These are phyloP conservation scores for Alcedo atthis DNA, from an alignment of 2,797 vertebrate genomes.

Conservation along the genomic window DNA sequence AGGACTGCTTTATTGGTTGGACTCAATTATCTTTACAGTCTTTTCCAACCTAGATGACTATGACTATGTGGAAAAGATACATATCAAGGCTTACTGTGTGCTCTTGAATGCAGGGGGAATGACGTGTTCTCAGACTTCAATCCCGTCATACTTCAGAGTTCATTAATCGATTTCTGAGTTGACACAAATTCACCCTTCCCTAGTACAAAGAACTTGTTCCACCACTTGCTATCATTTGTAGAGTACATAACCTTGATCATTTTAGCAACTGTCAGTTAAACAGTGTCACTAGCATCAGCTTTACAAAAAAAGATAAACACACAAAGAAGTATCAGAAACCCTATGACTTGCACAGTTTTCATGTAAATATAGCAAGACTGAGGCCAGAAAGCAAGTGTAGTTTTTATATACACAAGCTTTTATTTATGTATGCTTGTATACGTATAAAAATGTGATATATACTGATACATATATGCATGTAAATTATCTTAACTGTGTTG, in stretches of 20 bases:
- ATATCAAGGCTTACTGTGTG: not conserved
- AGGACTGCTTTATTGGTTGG: not conserved
- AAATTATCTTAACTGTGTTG: not conserved
- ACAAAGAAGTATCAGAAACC: not conserved
- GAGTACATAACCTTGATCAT: not conserved
- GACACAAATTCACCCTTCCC: not conserved
- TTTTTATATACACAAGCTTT: not conserved
- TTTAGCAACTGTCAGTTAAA: not conserved
- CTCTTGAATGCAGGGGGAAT: not conserved
- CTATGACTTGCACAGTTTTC: not conserved
- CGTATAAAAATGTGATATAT: not conserved
- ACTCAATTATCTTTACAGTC: no score
- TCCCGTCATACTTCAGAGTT: not conserved
- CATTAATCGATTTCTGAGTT: not conserved
- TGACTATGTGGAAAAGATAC: not conserved
- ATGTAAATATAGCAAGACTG: not conserved
- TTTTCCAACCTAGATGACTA: no score
- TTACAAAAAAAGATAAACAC: not conserved
- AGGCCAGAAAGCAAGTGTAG: not conserved
- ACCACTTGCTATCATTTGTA: not conserved
- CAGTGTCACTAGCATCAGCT: not conserved
- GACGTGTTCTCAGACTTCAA: not conserved
- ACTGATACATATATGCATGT: not conserved
- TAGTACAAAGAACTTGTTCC: not conserved
- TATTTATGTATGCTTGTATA: accelerated